Conservation (phyloP, 2,888 invertebrate species). For the Lochmaea capreae region DNA sequence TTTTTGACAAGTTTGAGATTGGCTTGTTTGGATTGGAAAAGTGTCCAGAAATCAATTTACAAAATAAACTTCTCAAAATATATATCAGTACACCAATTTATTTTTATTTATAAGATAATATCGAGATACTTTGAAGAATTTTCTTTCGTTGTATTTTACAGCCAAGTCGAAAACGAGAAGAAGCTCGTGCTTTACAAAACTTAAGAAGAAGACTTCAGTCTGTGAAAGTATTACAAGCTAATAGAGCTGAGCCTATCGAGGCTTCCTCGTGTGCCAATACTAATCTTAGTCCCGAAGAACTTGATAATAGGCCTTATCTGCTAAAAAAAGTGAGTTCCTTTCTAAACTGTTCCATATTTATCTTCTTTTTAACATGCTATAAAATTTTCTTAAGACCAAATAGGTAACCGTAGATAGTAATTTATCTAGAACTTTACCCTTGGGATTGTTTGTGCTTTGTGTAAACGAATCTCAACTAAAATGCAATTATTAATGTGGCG, state of each 20-base stretch:
- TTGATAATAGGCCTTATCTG: slow-evolving; percentile 76
- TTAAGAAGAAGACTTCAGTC: slow-evolving; percentile 75
- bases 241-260: slow-evolving; percentile 63
- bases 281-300: slow-evolving; percentile 64
- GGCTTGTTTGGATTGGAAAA: no score
- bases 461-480: neutral
- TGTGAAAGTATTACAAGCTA: slow-evolving; percentile 69
- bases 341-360: neutral
- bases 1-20: no score
- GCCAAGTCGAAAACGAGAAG: slow-evolving; percentile 76
- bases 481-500: slow-evolving; percentile 5
- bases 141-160: slow-evolving; percentile 57
- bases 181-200: slow-evolving; percentile 77
- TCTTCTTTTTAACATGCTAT: neutral
- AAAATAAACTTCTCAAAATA: no score
- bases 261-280: slow-evolving; percentile 54
- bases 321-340: slow-evolving; percentile 66
- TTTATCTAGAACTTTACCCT: neutral
- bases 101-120: no score
- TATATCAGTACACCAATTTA: no score
- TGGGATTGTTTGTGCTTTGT: neutral
- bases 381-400: neutral
- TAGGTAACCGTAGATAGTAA: no score
- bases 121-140: no score
- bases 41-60: no score